Percentiles rank a stretch among this genome's conserved stretches.
Evolutionary conservation across 2,888 invertebrate species (phyloP).

Genomic region (Ormyrus labotus): DNA sequence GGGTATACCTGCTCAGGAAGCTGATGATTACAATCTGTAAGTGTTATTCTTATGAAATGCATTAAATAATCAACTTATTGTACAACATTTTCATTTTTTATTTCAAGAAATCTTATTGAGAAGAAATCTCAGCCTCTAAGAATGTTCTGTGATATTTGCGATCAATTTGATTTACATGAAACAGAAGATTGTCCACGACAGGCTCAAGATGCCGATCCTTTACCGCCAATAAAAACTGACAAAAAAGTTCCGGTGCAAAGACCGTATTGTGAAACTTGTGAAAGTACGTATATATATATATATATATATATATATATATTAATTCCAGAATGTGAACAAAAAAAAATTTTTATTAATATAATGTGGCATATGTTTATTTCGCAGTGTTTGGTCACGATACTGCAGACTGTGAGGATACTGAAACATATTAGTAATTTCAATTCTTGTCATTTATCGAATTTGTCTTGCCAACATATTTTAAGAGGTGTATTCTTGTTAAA

Average conservation of each 20-base stretch:
- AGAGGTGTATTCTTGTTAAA: slow-evolving; percentile 46
- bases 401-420: slow-evolving; percentile 90
- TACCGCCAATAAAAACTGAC: slow-evolving; percentile 68
- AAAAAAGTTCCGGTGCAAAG: slow-evolving; percentile 75
- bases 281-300: slow-evolving; percentile 79
- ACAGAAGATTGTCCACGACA: slow-evolving; percentile 98
- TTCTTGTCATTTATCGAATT: slow-evolving; percentile 21
- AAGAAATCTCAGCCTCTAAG: slow-evolving; percentile 83
- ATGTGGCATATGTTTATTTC: slow-evolving; percentile 71
- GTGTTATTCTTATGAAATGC: slow-evolving; percentile 52
- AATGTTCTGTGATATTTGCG: slow-evolving; percentile 98
- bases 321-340: background rate
- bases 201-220: slow-evolving; percentile 79
- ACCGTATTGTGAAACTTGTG: slow-evolving; percentile 95
- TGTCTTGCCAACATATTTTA: slow-evolving; percentile 46
- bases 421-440: slow-evolving; percentile 81
- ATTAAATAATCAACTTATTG: background rate
- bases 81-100: slow-evolving; percentile 16
- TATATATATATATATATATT: slow-evolving; percentile 39
- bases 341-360: slow-evolving; percentile 27
- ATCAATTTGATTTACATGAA: slow-evolving; percentile 96
- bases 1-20: slow-evolving; percentile 77
- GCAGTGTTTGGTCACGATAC: slow-evolving; percentile 93
- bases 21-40: slow-evolving; percentile 77
- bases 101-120: slow-evolving; percentile 68